These are phyloP conservation scores for Ciconia stormi DNA, from an alignment of 2,113 vertebrate species.

Conservation along the genomic window DNA sequence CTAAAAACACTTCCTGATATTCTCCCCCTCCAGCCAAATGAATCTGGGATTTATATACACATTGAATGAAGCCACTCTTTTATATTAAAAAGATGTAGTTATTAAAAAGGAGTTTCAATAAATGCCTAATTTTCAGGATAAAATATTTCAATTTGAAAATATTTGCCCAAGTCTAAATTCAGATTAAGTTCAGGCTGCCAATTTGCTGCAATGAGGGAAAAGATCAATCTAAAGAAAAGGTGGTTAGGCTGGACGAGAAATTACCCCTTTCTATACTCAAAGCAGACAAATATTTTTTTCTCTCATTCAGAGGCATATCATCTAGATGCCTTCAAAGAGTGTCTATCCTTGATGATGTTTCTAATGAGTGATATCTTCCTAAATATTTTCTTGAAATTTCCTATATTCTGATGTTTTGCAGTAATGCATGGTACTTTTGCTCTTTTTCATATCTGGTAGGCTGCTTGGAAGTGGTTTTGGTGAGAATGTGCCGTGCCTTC, in stretches of 20 bases:
- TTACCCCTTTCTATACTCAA: background rate
- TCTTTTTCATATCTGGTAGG: slow-evolving; percentile 72
- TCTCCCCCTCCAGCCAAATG: background rate
- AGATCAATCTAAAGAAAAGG: background rate
- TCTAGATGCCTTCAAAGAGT: background rate
- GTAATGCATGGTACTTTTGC: background rate
- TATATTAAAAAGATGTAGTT: background rate
- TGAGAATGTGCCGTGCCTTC: slow-evolving; percentile 99
- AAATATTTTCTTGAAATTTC: background rate
- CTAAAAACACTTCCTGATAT: background rate
- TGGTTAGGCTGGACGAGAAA: background rate
- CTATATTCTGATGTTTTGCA: background rate
- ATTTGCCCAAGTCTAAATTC: background rate
- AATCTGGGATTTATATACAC: background rate
- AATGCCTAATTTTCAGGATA: background rate
- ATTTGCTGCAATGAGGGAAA: background rate
- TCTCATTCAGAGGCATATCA: background rate
- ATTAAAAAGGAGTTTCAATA: background rate
- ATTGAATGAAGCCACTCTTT: rapidly evolving
- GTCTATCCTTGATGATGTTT: background rate
- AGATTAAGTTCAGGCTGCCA: background rate
- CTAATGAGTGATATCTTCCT: background rate
- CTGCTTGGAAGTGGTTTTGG: slow-evolving; percentile 97
- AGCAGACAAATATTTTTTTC: background rate
- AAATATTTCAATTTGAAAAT: background rate